These are phyloP conservation scores for Bathybates hornii DNA, from an alignment of 2,113 vertebrate species.

Conservation along the genomic window DNA sequence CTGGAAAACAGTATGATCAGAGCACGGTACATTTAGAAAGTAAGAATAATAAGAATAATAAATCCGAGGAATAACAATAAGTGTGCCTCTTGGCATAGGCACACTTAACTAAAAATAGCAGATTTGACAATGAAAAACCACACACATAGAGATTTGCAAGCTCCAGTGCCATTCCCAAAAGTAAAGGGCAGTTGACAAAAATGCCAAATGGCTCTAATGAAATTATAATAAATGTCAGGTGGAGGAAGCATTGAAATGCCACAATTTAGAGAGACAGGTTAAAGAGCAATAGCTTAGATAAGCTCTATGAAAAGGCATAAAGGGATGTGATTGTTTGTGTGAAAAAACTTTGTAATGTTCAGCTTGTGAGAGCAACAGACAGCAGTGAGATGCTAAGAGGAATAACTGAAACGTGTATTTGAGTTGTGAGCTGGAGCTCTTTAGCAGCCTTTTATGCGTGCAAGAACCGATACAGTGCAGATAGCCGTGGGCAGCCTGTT, in stretches of 20 bases:
- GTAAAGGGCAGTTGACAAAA: background rate
- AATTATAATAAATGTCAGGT: constrained; percentile 10
- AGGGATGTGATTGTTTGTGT: background rate
- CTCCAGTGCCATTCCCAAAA: background rate
- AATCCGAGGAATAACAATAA: too few species aligned
- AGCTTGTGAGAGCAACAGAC: background rate
- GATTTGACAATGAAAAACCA: background rate
- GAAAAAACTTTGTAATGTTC: background rate
- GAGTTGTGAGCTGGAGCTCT: background rate
- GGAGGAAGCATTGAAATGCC: background rate
- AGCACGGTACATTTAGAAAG: background rate
- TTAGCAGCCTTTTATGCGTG: background rate
- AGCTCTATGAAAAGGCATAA: background rate
- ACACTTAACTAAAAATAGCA: background rate
- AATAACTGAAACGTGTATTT: background rate
- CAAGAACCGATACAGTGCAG: background rate
- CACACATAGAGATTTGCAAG: background rate
- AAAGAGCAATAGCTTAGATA: background rate
- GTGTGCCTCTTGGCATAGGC: too few species aligned
- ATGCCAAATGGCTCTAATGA: background rate
- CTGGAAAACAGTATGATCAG: background rate
- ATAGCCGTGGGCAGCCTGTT: background rate
- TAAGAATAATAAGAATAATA: background rate
- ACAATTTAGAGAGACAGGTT: background rate
- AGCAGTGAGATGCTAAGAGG: background rate